phyloP scores from a whole-genome alignment of 2,113 vertebrate species.

The Dromiciops gliroides region DNA sequence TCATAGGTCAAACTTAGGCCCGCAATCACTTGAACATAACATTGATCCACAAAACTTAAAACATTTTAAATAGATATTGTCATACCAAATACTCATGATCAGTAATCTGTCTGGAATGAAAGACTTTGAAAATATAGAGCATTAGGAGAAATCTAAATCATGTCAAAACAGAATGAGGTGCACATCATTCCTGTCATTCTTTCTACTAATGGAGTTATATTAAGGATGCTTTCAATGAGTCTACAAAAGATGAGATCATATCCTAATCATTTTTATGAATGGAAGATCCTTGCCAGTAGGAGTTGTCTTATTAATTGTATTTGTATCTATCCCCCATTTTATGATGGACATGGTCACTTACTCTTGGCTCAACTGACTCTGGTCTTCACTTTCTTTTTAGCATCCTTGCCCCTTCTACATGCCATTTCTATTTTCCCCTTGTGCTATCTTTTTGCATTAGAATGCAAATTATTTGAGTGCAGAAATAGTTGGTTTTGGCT shows the following conservation, averaged over 20 bases:
- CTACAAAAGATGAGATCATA: background rate
- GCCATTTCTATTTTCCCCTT: background rate
- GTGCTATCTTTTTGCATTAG: background rate
- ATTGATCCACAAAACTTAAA: too few relatives aligned
- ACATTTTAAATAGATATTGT: background rate
- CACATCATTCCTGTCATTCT: background rate
- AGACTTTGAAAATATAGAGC: background rate
- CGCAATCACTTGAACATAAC: background rate
- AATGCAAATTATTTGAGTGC: background rate
- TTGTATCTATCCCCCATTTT: background rate
- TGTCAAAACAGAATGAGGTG: background rate
- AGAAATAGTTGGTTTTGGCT: background rate
- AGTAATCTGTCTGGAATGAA: background rate
- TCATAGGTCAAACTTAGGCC: background rate
- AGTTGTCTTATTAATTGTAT: background rate
- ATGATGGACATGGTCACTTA: background rate
- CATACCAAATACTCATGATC: background rate
- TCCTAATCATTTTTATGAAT: background rate
- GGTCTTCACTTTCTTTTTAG: background rate
- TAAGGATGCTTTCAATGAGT: background rate
- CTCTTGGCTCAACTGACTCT: background rate
- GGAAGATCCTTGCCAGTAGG: background rate
- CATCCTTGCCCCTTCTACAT: background rate
- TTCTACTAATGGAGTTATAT: background rate
- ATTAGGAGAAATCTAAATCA: background rate